Conservation (phyloP, 2,113 vertebrate genomes). For the Parus major region DNA sequence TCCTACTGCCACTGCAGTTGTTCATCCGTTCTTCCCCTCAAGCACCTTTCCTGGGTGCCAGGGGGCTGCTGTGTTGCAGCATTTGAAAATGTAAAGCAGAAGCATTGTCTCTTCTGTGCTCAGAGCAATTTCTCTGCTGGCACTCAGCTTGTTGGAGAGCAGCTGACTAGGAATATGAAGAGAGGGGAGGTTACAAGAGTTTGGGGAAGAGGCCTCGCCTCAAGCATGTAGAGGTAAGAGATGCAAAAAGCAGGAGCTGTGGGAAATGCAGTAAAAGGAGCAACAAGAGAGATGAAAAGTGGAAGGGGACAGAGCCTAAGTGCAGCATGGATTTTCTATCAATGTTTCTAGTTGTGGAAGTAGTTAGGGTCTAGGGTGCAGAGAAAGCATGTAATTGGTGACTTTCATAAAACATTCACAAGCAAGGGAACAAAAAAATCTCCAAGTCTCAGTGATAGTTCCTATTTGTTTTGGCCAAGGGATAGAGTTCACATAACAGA, state of each 20-base stretch:
- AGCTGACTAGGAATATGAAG: not conserved
- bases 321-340: not conserved
- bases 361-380: not conserved
- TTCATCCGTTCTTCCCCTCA: not conserved
- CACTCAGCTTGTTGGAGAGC: not conserved
- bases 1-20: not conserved
- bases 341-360: not conserved
- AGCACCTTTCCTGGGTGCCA: not conserved
- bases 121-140: not conserved
- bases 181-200: not conserved
- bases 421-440: not conserved
- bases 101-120: not conserved
- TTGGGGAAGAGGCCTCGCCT: not conserved
- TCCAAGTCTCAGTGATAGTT: not conserved
- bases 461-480: not conserved
- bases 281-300: not conserved
- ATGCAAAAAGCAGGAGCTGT: not conserved
- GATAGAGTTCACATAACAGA: not conserved
- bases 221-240: not conserved
- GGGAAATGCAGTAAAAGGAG: not conserved
- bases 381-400: not conserved
- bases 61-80: not conserved
- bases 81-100: not conserved
- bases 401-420: not conserved
- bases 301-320: not conserved